Base-by-base conservation (phyloP, 2,888 invertebrate species). In the Perizoma affinitatum region DNA sequence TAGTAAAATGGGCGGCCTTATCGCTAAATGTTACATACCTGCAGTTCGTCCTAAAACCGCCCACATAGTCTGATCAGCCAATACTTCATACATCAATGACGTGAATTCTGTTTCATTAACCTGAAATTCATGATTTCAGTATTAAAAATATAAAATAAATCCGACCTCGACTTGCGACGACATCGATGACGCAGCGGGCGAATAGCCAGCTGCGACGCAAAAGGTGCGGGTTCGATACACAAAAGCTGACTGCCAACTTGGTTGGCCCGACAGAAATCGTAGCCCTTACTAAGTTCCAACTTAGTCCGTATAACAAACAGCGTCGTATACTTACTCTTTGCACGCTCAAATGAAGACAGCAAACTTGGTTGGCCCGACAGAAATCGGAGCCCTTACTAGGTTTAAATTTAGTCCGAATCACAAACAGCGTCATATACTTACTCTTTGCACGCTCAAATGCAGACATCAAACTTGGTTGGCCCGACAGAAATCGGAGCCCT, bases 41-140 rank as follows among this genome's bases (percentile, higher is more conserved):
- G 98, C 97, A 36, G 97, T 97, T 57, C 97, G 94, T 3, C 98
- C 98, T 76, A 97, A 95, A 35, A 98, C 96, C 0, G 97, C 98
- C 98, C 98, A 98, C 93, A 97, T 95, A 41, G 96, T 96, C 81
- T 97, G 97, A 86, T 98, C 98, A 9, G 97, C 97, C 52, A 98
- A 87, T 7, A 98, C 97, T 87, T 98, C 98, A 82, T 98, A 98
- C 97, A 98, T 98, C 0, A 98, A 93, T 5, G 95, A 95, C 11
- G 93, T 93, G 66, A 84, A 83, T 66, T 92, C 92, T 0, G 93
- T 92, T 80, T 93, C 92, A 49, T 92, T 92, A 3, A 93, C 91
- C 93, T 93, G 74, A 3, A 81, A 35, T 36, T 7, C 33, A 43
- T 34, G n/a, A 22, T 22, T 22, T 22, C 3, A 22, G 22, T 3